phyloP scores from a whole-genome alignment of 2,113 vertebrate species.

The Xenopus tropicalis region UCB_Xtro_10.0 CM004446.2:111769501-111770000 shows the following conservation, averaged over 20 bases:
- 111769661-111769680: conserved; percentile 35
- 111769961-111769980: too few relatives aligned
- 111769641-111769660: conserved; percentile 17
- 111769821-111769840: not conserved
- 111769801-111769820: not conserved
- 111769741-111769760: not conserved
- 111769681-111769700: conserved; percentile 18
- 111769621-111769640: conserved; percentile 23
- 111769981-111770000: too few relatives aligned
- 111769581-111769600: conserved; percentile 8
- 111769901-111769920: too few relatives aligned
- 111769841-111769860: not conserved
- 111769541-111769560: not conserved
- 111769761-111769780: not conserved
- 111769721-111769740: conserved; percentile 13
- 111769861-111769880: not conserved
- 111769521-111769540: not conserved
- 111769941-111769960: too few relatives aligned
- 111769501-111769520: not conserved
- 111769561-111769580: conserved; percentile 8
- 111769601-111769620: conserved; percentile 27
- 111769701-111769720: conserved; percentile 30
- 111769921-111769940: too few relatives aligned
- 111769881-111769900: not conserved
- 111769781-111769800: not conserved